Base-by-base conservation (phyloP, 2,113 vertebrate species). In the Morone chrysops region DNA sequence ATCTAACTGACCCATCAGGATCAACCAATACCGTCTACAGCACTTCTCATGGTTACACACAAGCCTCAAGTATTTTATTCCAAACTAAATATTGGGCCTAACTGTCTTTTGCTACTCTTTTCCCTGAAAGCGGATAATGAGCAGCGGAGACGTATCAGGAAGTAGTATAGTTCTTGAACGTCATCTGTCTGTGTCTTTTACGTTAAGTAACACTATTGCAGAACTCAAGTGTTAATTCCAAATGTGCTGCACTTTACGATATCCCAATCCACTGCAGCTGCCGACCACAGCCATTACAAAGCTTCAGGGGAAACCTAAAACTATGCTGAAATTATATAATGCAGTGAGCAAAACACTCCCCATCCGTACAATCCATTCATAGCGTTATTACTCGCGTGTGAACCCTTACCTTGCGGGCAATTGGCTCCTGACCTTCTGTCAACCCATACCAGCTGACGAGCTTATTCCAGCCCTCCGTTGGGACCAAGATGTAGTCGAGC, bases 401-500 rank as follows among this genome's bases (percentile, higher is more conserved):
- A 63, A 51, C 40, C 22, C 79, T 57, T 96, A 99, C 98, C 97
- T 99, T 99, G 81, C 98, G 96, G 84, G 97, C 96, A 82, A 99
- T 98, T 91, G 98, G 97, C 89, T 99, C 97, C 90, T 99, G 98
- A 87, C 94, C 92, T 25, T 97, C 97, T 80, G 95, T 96, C 87
- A 99, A 76, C 0, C 96, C 97, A 83, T 99, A 99, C 98, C 98
- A 99, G 95, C 98, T 99, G 91, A 99, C 96, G 53, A 99, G 95
- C 91, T 98, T 98, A 93, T 97, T 99, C 98, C 98, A 99, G 90
- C 98, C 98, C 85, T 99, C 97, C 22, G 98, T 99, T 45, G 98
- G 98, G 81, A 99, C 95, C 82, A 99, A 94, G 92, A 99, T 99
- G 90, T 99, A 99, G 93, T 99, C 98, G 84, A 99, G 94, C 93